Percentiles rank a stretch among this genome's conserved stretches.
Conservation (phyloP, 2,797 vertebrate genomes). For the Phataginus tetradactyla region DNA sequence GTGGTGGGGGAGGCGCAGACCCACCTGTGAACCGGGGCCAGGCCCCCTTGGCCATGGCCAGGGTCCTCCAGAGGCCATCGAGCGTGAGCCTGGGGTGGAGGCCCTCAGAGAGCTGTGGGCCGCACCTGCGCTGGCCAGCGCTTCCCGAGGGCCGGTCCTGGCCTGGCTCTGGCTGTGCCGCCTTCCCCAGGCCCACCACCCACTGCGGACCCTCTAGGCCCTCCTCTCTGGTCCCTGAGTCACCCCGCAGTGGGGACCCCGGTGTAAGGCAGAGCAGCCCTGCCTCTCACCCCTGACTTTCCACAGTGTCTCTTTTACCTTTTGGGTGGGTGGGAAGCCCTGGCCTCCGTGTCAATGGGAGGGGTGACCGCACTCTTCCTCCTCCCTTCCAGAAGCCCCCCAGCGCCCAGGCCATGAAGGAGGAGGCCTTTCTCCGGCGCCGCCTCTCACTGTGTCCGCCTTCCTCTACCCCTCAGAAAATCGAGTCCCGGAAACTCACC, state of each 20-base stretch:
- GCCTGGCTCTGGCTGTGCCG: not conserved
- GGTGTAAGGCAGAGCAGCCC: not conserved
- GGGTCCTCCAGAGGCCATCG: not conserved
- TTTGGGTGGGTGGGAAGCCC: rapidly evolving
- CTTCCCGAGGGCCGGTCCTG: rapidly evolving
- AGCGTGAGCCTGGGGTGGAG: not conserved
- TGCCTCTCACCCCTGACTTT: rapidly evolving
- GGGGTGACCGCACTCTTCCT: rapidly evolving
- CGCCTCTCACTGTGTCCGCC: conserved; percentile 95
- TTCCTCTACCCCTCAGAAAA: conserved; percentile 93
- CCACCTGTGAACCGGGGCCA: not conserved
- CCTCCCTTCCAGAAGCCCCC: conserved; percentile 88
- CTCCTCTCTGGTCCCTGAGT: not conserved
- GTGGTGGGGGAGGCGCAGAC: not conserved
- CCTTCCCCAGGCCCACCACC: rapidly evolving
- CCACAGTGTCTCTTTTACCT: not conserved
- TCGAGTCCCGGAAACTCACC: conserved; percentile 91
- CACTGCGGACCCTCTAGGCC: not conserved
- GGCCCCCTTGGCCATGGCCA: rapidly evolving
- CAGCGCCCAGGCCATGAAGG: conserved; percentile 94
- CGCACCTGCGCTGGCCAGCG: rapidly evolving
- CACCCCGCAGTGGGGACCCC: too few relatives aligned
- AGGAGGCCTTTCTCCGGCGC: conserved; percentile 95
- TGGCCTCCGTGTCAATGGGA: rapidly evolving
- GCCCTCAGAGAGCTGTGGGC: rapidly evolving